Conservation (phyloP, 1,140 invertebrate species). For the Drosophila lowei region DNA sequence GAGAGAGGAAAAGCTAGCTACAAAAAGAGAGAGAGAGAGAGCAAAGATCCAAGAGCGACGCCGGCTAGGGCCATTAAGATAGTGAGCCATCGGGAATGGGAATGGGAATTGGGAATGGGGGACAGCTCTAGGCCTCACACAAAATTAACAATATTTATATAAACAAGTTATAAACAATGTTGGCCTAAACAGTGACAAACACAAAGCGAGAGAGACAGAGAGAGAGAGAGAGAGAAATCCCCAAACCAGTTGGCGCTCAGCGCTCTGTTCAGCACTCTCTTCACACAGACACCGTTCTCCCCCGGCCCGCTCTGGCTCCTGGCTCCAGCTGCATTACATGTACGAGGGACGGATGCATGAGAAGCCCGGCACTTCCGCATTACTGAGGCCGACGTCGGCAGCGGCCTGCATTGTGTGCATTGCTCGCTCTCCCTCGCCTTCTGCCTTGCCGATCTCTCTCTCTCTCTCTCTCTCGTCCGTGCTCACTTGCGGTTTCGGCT, state of each 20-base stretch:
- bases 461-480: slow-evolving; percentile 13
- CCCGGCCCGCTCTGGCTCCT: neutral
- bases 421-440: slow-evolving; percentile 5
- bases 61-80: slow-evolving; percentile 23
- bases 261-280: slow-evolving; percentile 37
- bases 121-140: slow-evolving; percentile 58
- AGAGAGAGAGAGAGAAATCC: slow-evolving; percentile 14
- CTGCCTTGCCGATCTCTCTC: slow-evolving; percentile 13
- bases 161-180: slow-evolving; percentile 82
- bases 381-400: slow-evolving; percentile 50
- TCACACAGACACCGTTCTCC: slow-evolving; percentile 16
- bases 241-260: slow-evolving; percentile 67
- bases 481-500: slow-evolving; percentile 13
- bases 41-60: slow-evolving; percentile 32
- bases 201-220: slow-evolving; percentile 44
- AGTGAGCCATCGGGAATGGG: neutral
- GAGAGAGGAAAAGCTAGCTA: slow-evolving; percentile 1
- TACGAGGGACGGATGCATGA: slow-evolving; percentile 52
- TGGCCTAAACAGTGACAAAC: slow-evolving; percentile 80
- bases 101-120: slow-evolving; percentile 9
- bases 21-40: slow-evolving; percentile 12
- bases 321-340: slow-evolving; percentile 66
- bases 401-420: slow-evolving; percentile 34
- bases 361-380: slow-evolving; percentile 73
- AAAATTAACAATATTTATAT: slow-evolving; percentile 81